Conservation (phyloP, 1,140 invertebrate species). For the Tetragnatha versicolor region DNA sequence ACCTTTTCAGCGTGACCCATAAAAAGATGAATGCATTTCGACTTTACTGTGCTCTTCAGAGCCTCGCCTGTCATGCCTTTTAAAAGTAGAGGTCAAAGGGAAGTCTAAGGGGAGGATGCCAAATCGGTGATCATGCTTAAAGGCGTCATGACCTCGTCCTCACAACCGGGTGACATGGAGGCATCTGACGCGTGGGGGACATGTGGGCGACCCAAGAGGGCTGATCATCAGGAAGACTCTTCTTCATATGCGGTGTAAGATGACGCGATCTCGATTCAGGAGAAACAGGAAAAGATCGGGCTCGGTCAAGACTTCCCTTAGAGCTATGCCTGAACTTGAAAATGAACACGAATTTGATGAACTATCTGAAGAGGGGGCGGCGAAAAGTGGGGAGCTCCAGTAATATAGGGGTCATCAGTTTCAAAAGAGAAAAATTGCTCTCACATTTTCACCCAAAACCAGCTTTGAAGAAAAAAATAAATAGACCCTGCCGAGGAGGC, state of each 20-base stretch:
- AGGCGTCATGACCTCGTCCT: background rate
- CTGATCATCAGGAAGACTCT: background rate
- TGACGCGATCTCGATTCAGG: background rate
- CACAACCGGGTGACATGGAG: conserved; percentile 33
- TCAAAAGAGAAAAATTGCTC: too few relatives aligned
- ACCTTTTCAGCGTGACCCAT: background rate
- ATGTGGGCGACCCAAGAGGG: conserved; percentile 18
- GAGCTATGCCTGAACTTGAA: background rate
- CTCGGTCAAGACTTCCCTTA: background rate
- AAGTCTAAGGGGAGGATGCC: background rate
- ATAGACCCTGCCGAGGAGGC: too few relatives aligned
- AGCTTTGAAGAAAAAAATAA: too few relatives aligned
- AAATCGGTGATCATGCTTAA: background rate
- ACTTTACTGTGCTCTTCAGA: background rate
- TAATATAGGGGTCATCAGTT: too few relatives aligned
- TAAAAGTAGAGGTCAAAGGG: background rate
- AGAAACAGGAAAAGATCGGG: background rate
- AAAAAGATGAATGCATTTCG: background rate
- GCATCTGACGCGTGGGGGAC: conserved; percentile 34
- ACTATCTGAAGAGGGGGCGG: too few relatives aligned
- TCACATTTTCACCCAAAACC: too few relatives aligned
- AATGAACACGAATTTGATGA: too few relatives aligned
- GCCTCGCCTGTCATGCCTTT: background rate
- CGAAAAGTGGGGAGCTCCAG: too few relatives aligned
- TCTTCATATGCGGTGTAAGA: background rate